These are phyloP conservation scores for Prochilodus magdalenae DNA, from an alignment of 2,113 vertebrate species.

Conservation along the genomic window DNA sequence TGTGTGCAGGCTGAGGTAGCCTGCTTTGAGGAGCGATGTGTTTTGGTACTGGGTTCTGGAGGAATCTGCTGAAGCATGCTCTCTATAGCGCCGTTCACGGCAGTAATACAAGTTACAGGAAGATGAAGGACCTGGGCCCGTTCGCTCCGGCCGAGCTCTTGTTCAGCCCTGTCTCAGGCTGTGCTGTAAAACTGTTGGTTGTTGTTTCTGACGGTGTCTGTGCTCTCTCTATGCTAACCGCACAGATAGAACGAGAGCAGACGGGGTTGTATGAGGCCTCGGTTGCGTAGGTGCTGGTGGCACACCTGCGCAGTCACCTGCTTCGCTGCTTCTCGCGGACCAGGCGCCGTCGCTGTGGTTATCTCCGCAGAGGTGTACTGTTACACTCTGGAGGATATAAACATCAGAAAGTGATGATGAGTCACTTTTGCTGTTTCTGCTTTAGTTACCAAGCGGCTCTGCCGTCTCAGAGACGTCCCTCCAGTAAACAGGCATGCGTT, in stretches of 20 bases:
- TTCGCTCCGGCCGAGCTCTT: too few species aligned
- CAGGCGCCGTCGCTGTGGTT: background rate
- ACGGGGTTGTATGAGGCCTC: background rate
- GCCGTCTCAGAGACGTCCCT: background rate
- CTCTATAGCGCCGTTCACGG: too few species aligned
- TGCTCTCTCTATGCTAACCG: background rate
- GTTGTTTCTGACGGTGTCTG: too few species aligned
- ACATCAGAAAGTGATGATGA: constrained; percentile 19
- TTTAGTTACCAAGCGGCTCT: background rate
- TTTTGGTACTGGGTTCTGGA: too few species aligned
- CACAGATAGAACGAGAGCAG: background rate
- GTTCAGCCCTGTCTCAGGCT: too few species aligned
- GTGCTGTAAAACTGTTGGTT: too few species aligned
- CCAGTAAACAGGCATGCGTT: too few species aligned
- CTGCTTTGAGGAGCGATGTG: too few species aligned
- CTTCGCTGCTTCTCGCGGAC: background rate
- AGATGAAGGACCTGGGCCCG: too few species aligned
- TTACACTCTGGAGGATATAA: background rate
- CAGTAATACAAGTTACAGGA: too few species aligned
- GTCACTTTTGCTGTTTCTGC: constrained; percentile 17
- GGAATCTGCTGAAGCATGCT: too few species aligned
- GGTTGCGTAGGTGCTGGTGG: background rate
- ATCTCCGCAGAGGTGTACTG: constrained; percentile 25
- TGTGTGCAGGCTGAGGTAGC: too few species aligned
- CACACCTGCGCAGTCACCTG: constrained; percentile 19